Evolutionary conservation across 2,888 invertebrate genomes (phyloP).

Genomic region (Podabrus alpinus): DNA sequence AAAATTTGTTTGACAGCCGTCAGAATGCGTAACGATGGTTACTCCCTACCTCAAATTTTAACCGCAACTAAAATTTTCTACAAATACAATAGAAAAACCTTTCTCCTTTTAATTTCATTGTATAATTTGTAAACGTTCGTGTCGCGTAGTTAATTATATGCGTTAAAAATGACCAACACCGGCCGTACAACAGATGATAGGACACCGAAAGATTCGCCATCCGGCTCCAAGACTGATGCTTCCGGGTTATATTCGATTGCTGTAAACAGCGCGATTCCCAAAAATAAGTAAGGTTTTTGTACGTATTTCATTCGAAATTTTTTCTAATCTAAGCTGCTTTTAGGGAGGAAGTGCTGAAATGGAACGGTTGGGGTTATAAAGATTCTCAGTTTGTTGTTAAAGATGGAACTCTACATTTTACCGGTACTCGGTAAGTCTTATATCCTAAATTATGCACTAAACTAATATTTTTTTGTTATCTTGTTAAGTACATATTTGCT

Average conservation of each 20-base stretch:
- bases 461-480: background rate
- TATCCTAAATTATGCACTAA: background rate
- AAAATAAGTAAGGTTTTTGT: conserved; percentile 38
- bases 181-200: background rate
- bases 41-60: background rate
- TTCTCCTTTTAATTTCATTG: background rate
- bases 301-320: background rate
- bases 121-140: background rate
- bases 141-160: background rate
- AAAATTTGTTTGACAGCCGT: background rate
- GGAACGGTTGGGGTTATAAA: conserved; percentile 99
- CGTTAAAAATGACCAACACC: background rate
- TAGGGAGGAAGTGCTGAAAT: conserved; percentile 91
- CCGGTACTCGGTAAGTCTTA: conserved; percentile 75
- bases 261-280: conserved; percentile 42
- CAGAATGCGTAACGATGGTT: background rate
- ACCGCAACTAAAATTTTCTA: background rate
- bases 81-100: background rate
- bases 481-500: background rate
- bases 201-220: background rate
- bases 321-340: conserved; percentile 38
- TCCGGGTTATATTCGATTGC: conserved; percentile 19
- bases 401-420: conserved; percentile 71
- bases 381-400: conserved; percentile 84
- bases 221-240: background rate